Evolutionary conservation across 1,140 invertebrate species (phyloP).

Genomic region (Homarus americanus): DNA sequence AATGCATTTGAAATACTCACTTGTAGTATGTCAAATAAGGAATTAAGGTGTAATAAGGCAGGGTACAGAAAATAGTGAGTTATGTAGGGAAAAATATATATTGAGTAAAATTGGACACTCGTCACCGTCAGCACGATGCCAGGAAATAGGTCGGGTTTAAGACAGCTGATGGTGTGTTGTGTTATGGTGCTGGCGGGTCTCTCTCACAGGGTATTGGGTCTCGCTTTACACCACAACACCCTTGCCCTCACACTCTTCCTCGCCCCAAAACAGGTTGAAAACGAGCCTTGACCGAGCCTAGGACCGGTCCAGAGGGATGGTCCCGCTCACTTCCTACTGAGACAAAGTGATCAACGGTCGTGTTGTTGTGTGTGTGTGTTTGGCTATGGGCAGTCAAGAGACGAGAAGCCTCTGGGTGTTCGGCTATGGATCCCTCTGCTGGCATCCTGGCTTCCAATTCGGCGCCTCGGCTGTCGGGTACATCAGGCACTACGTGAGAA

Average conservation of each 20-base stretch:
- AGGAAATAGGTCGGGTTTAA: constrained; percentile 55
- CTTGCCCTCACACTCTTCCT: background rate
- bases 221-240: background rate
- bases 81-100: background rate
- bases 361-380: too few relatives aligned
- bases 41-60: too few relatives aligned
- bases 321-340: too few relatives aligned
- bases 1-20: background rate
- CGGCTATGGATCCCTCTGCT: constrained; percentile 92
- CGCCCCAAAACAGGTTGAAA: background rate
- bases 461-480: constrained; percentile 85
- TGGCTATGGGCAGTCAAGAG: constrained; percentile 43
- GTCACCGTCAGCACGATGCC: constrained; percentile 32
- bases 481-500: constrained; percentile 86
- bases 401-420: constrained; percentile 85
- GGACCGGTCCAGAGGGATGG: background rate
- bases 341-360: too few relatives aligned
- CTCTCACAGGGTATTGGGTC: background rate
- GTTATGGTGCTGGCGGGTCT: background rate
- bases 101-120: constrained; percentile 5
- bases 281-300: background rate
- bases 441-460: constrained; percentile 91
- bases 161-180: constrained; percentile 61
- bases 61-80: background rate
- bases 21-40: background rate